These are phyloP conservation scores for Dufourea novaeangliae DNA, from an alignment of 1,140 invertebrate species.

Conservation along the genomic window DNA sequence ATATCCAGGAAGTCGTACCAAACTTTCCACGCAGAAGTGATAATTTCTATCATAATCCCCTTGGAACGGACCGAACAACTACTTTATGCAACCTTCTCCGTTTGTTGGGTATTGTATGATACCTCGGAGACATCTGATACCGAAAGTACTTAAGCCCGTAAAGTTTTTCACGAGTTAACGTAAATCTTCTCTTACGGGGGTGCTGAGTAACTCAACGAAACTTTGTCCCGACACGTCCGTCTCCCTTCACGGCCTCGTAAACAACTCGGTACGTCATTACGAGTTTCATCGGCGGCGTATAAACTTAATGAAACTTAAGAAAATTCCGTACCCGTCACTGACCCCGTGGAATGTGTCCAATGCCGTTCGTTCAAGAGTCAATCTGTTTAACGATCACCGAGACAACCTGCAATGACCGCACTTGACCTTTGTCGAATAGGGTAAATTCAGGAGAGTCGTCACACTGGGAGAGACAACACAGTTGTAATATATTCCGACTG, in stretches of 20 bases:
- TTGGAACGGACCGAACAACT: constrained; percentile 12
- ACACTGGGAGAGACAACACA: no score
- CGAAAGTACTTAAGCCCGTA: constrained; percentile 59
- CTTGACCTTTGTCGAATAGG: neutral
- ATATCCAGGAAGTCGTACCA: neutral
- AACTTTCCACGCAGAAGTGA: neutral
- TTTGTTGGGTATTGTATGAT: constrained; percentile 34
- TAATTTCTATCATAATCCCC: constrained; percentile 42
- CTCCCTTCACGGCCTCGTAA: constrained; percentile 54
- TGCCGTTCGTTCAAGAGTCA: neutral
- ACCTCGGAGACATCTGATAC: constrained; percentile 62
- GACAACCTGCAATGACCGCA: neutral
- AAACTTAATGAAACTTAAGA: constrained; percentile 53
- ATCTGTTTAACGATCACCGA: constrained; percentile 17
- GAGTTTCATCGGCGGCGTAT: constrained; percentile 30
- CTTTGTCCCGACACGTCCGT: constrained; percentile 46
- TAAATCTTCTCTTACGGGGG: constrained; percentile 51
- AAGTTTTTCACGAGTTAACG: constrained; percentile 59
- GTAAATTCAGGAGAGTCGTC: no score
- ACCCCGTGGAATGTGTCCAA: neutral
- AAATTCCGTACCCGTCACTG: constrained; percentile 13
- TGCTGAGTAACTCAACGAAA: constrained; percentile 47
- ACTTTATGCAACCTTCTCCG: constrained; percentile 35
- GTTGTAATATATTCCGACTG: no score
- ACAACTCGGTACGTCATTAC: constrained; percentile 57